phyloP scores from a whole-genome alignment of 1,140 invertebrate species.

The Aplysia californica region DNA sequence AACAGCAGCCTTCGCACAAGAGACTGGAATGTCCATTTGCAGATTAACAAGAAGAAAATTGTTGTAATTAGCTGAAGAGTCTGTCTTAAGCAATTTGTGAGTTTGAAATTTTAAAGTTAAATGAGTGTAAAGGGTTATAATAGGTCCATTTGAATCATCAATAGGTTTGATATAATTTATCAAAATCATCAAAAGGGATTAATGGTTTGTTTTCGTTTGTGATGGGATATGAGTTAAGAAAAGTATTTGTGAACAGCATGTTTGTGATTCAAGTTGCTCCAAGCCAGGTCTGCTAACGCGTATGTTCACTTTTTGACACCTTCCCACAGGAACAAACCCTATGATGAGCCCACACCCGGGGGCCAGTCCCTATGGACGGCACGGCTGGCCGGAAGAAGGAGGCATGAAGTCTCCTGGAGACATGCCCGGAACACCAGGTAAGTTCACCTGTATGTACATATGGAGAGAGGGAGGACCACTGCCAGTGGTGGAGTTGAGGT shows the following conservation, averaged over 20 bases:
- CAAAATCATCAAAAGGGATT: background rate
- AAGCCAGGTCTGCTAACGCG: no score
- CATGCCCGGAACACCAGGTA: conserved; percentile 18
- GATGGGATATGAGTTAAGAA: background rate
- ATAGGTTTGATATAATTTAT: background rate
- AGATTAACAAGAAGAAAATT: no score
- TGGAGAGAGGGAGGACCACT: no score
- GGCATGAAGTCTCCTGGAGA: background rate
- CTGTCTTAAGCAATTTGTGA: no score
- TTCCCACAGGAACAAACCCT: conserved; percentile 16
- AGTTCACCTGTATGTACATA: no score
- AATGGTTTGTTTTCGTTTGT: background rate
- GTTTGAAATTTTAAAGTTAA: background rate
- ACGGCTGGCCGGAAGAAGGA: conserved; percentile 1
- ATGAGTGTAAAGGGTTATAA: background rate
- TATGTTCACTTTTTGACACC: no score
- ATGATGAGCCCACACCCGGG: conserved; percentile 28
- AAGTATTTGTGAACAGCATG: background rate
- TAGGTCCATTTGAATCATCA: background rate
- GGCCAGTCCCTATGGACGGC: conserved; percentile 39
- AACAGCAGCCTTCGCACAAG: no score
- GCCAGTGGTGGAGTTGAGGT: no score
- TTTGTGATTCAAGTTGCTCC: background rate
- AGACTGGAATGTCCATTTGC: no score
- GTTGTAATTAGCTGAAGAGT: no score